Percentiles rank a stretch among this genome's conserved stretches.
Evolutionary conservation across 2,888 invertebrate genomes (phyloP).

Genomic region (Trissolcus brochymenae): DNA sequence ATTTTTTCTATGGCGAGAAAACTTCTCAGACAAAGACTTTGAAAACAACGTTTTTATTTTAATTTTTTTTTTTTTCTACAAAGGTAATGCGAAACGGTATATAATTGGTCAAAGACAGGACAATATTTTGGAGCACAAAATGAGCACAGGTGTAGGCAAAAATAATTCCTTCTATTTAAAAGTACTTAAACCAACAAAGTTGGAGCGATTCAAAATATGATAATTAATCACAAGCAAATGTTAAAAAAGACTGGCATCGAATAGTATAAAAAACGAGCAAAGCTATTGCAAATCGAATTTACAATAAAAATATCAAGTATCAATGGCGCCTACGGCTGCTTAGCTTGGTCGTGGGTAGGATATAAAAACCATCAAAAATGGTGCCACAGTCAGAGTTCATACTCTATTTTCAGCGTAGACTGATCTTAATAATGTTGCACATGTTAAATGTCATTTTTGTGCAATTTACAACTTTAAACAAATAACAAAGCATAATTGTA

Average conservation of each 20-base stretch:
- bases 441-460: no score
- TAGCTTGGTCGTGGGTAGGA: slow-evolving; percentile 36
- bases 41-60: no score
- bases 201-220: background rate
- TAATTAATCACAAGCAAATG: background rate
- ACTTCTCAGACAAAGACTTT: no score
- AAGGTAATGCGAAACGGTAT: no score
- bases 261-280: slow-evolving; percentile 4
- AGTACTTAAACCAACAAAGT: no score
- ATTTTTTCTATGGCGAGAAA: no score
- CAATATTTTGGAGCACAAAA: no score
- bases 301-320: slow-evolving; percentile 44
- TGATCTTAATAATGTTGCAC: background rate
- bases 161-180: no score
- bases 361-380: slow-evolving; percentile 36
- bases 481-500: background rate
- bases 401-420: background rate
- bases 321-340: slow-evolving; percentile 49
- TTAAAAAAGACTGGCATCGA: background rate
- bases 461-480: background rate
- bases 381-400: slow-evolving; percentile 10
- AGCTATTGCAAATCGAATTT: slow-evolving; percentile 37
- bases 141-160: no score
- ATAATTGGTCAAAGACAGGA: no score
- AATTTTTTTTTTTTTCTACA: no score